These are phyloP conservation scores for Eupeodes luniger DNA, from an alignment of 2,888 invertebrate genomes.

Conservation along the genomic window DNA sequence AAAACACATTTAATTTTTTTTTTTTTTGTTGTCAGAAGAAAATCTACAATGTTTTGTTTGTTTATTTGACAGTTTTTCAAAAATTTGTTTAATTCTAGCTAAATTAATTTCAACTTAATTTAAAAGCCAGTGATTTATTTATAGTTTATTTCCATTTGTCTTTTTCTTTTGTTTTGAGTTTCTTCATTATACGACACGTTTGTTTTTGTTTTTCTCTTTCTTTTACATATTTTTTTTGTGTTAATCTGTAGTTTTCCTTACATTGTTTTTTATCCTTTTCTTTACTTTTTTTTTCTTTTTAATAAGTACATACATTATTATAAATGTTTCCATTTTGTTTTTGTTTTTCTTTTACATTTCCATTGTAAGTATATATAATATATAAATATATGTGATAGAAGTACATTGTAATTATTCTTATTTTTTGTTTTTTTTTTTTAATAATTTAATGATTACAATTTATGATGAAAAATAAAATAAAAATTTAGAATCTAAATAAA, in stretches of 20 bases:
- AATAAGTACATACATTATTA: conserved; percentile 66
- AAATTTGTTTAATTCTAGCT: conserved; percentile 76
- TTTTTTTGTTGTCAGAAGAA: conserved; percentile 76
- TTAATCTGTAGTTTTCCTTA: conserved; percentile 36
- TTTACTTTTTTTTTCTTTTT: conserved; percentile 31
- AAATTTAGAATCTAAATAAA: conserved; percentile 12
- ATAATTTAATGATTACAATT: conserved; percentile 67
- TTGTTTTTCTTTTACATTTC: conserved; percentile 50
- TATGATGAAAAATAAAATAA: conserved; percentile 40
- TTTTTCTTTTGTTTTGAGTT: conserved; percentile 25
- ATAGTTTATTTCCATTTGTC: conserved; percentile 40
- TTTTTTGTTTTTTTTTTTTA: conserved; percentile 38
- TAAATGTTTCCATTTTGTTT: conserved; percentile 62
- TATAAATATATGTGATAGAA: conserved; percentile 75
- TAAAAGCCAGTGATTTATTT: conserved; percentile 76
- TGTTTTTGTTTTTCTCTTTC: conserved; percentile 37
- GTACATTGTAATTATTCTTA: conserved; percentile 70
- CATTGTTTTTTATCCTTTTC: conserved; percentile 44
- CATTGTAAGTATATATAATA: conserved; percentile 74
- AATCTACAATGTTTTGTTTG: conserved; percentile 77
- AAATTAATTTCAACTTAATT: conserved; percentile 76
- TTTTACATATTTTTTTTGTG: conserved; percentile 30
- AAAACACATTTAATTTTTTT: conserved; percentile 37
- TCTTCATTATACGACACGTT: conserved; percentile 38
- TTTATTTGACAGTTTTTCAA: conserved; percentile 76